phyloP scores from a whole-genome alignment of 2,113 vertebrate genomes.

The Myotis brandtii region DNA sequence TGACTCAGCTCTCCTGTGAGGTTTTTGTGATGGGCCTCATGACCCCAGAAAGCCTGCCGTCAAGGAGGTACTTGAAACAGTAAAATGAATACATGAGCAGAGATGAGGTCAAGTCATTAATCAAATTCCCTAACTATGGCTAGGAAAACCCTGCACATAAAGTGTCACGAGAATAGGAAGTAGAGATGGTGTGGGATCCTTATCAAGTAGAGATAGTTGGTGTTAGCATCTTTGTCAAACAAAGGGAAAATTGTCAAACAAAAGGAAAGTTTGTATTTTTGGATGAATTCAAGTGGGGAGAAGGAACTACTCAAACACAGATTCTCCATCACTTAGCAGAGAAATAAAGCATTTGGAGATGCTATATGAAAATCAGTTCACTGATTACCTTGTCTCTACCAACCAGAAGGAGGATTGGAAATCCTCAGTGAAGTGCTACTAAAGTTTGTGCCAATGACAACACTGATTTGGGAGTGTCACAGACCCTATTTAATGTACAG shows the following conservation, averaged over 20 bases:
- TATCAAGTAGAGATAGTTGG: not conserved
- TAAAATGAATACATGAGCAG: not conserved
- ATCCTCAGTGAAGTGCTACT: not conserved
- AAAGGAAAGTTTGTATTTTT: not conserved
- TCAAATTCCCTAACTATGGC: not conserved
- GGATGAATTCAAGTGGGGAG: not conserved
- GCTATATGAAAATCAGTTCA: not conserved
- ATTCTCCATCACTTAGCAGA: not conserved
- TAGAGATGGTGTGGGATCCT: not conserved
- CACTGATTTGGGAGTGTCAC: not conserved
- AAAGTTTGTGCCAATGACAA: not conserved
- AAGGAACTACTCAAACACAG: not conserved
- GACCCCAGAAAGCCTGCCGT: not conserved
- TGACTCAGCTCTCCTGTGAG: not conserved
- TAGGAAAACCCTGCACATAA: not conserved
- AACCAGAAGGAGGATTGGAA: not conserved
- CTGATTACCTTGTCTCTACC: not conserved
- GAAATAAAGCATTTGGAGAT: not conserved
- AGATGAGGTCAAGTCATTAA: conserved; percentile 6
- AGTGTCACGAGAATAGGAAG: not conserved
- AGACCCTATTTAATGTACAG: not conserved
- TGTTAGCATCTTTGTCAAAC: not conserved
- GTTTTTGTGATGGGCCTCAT: not conserved
- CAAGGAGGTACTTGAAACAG: not conserved
- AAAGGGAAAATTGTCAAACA: not conserved